Conservation (phyloP, 1,140 invertebrate species). For the Periplaneta americana region DNA sequence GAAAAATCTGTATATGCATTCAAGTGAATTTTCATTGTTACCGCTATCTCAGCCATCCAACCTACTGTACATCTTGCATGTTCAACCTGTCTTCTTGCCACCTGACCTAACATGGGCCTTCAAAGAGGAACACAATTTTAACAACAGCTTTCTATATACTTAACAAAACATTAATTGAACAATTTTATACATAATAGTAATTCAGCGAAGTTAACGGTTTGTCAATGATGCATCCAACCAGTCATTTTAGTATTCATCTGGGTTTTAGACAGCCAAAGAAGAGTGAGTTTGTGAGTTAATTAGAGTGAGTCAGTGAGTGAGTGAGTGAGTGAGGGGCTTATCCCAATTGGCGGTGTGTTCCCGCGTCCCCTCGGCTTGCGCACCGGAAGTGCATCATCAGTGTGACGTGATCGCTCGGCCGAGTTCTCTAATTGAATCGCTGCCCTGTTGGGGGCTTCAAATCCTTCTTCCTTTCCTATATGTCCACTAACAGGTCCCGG, state of each 20-base stretch:
- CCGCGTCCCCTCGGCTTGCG: not conserved
- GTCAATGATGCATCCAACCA: no score
- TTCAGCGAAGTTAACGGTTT: no score
- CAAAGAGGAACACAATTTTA: no score
- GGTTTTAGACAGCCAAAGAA: not conserved
- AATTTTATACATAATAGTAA: no score
- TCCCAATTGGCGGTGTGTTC: not conserved
- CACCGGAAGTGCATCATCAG: conserved; percentile 3
- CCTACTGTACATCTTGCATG: no score
- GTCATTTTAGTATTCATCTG: not conserved
- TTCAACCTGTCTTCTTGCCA: no score
- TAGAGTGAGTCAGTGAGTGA: not conserved
- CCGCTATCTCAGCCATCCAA: no score
- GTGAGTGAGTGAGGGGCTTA: not conserved
- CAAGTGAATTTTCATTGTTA: no score
- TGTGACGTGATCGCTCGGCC: conserved; percentile 9
- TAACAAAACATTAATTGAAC: no score
- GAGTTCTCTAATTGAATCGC: conserved; percentile 6
- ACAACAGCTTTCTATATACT: no score
- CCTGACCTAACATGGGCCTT: no score
- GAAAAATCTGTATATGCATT: no score
- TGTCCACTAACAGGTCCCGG: not conserved
- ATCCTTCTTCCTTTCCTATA: not conserved
- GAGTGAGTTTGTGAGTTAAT: not conserved
- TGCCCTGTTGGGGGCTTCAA: not conserved